Evolutionary conservation across 2,797 vertebrate species (phyloP).

Genomic region (Mallotus villosus): DNA sequence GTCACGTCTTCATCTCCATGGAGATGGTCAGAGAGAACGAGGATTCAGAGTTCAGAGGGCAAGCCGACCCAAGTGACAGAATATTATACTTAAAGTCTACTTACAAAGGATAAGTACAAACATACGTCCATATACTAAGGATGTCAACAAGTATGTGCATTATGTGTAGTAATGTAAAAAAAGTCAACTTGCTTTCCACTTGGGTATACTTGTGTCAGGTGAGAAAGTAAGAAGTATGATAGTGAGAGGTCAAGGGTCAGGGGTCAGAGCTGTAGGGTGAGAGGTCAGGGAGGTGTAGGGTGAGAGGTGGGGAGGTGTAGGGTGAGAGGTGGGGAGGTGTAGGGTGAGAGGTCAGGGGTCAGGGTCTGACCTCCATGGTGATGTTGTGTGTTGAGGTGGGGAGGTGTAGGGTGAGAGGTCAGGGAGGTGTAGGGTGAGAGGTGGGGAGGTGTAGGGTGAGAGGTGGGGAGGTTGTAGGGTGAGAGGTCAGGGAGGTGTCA

Average conservation of each 20-base stretch:
- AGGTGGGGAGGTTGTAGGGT: slow-evolving; percentile 4
- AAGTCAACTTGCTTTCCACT: not conserved
- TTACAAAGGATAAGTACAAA: not conserved
- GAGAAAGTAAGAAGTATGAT: not conserved
- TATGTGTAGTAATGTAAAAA: not conserved
- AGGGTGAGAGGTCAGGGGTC: not conserved
- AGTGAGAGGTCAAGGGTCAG: not conserved
- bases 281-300: not conserved
- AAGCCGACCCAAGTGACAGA: too few relatives aligned
- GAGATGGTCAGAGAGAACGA: not conserved
- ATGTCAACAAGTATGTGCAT: too few relatives aligned
- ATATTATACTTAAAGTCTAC: not conserved
- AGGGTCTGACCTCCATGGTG: slow-evolving; percentile 41
- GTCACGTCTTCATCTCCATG: not conserved
- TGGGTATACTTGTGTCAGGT: too few relatives aligned
- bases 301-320: not conserved
- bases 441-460: not conserved
- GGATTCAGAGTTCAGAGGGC: not conserved
- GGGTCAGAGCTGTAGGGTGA: not conserved
- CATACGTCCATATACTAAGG: not conserved
- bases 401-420: not conserved
- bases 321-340: not conserved
- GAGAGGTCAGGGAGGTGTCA: not conserved
- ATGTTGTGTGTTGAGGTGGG: not conserved
- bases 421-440: not conserved